Conservation (phyloP, 2,888 invertebrate genomes). For the Hirtodrosophila histrioides region DNA sequence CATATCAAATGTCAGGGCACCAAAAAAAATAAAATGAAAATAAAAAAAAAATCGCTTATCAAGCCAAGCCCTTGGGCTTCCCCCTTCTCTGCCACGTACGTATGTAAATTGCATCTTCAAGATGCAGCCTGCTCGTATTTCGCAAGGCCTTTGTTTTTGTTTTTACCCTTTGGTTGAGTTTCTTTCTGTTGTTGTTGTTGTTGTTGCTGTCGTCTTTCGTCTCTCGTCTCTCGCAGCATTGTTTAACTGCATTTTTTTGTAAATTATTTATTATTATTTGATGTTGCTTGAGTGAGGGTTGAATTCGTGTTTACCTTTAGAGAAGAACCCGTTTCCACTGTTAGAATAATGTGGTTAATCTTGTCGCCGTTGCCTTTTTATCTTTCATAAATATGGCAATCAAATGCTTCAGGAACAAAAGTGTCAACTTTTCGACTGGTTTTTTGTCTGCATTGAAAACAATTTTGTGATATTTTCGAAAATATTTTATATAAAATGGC, state of each 20-base stretch:
- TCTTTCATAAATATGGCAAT: constrained; percentile 78
- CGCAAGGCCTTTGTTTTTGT: constrained; percentile 62
- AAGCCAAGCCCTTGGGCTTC: constrained; percentile 34
- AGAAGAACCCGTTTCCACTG: constrained; percentile 65
- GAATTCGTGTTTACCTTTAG: constrained; percentile 66
- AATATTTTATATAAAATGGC: no score
- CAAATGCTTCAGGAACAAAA: constrained; percentile 73
- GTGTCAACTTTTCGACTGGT: constrained; percentile 67
- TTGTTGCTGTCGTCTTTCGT: constrained; percentile 21
- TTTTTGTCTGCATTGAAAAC: constrained; percentile 19
- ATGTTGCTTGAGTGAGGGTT: constrained; percentile 35
- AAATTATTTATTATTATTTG: constrained; percentile 43
- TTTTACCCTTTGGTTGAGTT: constrained; percentile 51
- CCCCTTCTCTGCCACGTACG: constrained; percentile 5
- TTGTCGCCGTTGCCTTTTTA: constrained; percentile 80
- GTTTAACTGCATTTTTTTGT: constrained; percentile 38
- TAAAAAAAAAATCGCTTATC: constrained; percentile 40
- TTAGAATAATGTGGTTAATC: constrained; percentile 79
- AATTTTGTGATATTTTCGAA: neutral
- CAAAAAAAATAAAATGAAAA: constrained; percentile 38
- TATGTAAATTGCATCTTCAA: constrained; percentile 74
- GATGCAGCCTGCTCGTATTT: constrained; percentile 69
- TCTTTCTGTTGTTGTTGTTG: constrained; percentile 7
- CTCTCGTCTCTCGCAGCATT: constrained; percentile 47
- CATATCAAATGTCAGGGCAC: constrained; percentile 69